A percentile compares a stretch with the other conserved stretches of the same genome.
Conservation (phyloP, 64 coral and sea anemone genomes). For the Montipora sp. region DNA sequence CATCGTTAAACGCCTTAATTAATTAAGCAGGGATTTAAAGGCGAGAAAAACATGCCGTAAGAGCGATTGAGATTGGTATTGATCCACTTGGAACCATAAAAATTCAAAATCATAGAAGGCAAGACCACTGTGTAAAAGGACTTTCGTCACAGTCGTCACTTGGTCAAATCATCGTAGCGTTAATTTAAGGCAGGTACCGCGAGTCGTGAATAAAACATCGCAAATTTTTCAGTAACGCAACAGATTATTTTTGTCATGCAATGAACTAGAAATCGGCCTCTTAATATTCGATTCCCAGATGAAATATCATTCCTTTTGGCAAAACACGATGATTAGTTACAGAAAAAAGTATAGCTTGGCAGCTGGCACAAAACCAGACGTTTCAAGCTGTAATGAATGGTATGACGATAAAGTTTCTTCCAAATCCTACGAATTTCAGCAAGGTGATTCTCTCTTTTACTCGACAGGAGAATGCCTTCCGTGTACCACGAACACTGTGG, state of each 20-base stretch:
- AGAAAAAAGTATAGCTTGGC: neutral
- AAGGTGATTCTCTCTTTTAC: neutral
- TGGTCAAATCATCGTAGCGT: neutral
- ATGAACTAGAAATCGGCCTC: neutral
- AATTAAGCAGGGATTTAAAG: no score
- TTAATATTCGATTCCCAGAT: neutral
- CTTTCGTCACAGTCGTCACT: neutral
- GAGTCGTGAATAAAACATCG: neutral
- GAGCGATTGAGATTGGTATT: no score
- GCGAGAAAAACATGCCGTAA: no score
- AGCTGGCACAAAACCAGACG: neutral
- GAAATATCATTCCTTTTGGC: neutral
- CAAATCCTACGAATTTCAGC: neutral
- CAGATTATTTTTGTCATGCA: constrained; percentile 10
- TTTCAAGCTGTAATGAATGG: neutral
- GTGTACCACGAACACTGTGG: constrained; percentile 94
- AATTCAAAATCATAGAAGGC: neutral
- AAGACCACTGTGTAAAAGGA: neutral
- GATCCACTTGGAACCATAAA: neutral
- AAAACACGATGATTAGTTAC: neutral
- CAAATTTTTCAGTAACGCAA: neutral
- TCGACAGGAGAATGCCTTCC: constrained; percentile 92
- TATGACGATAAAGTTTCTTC: neutral
- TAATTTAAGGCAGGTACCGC: neutral
- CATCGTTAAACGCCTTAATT: no score